Base-by-base conservation (phyloP, 2,113 vertebrate genomes). In the Xiphophorus hellerii region DNA sequence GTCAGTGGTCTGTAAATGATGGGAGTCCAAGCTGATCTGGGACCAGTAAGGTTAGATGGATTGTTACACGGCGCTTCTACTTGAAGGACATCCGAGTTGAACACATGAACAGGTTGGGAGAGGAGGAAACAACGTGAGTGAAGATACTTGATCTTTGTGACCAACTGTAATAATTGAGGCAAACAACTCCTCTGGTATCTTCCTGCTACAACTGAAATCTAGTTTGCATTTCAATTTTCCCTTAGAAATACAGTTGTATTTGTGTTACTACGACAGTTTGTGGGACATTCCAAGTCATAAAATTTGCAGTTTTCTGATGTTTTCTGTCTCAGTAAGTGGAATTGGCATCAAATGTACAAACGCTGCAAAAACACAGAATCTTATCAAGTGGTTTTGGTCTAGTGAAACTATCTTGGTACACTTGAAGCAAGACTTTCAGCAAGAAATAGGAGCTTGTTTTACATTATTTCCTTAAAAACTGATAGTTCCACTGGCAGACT, bases 101-200 rank as follows among this genome's bases (percentile, higher is more conserved):
- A 95, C 94, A 94, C 84, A 74, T 91, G 89, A n/a, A 87, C 89
- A 80, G 90, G 94, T 90, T 93, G 94, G 93, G 86, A 91, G 84
- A 93, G 89, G 91, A 90, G 93, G 90, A 71, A 81, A 78, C 72
- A 87, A 80, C 72, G 64, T 86, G 92, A 92, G 88, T 88, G 95
- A 93, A 94, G 94, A 96, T 95, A 96, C 96, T 98, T 97, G 96
- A 98, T 94, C 94, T 95, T 94, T 96, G 94, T 95, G 97, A 98
- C 97, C 97, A 98, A 97, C 95, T 94, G 91, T 94, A 95, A 95
- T 96, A 95, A 96, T 95, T 86, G 78, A 89, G 22, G 82, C 88
- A 91, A 88, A 89, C 89, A 4, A 86, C 93, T 37, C 90, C 86
- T 94, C 94, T 90, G 74, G 60, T 82, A 84, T 83, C 87, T 87